Base-by-base conservation (phyloP, 2,113 vertebrate species). In the Myotis brandtii region DNA sequence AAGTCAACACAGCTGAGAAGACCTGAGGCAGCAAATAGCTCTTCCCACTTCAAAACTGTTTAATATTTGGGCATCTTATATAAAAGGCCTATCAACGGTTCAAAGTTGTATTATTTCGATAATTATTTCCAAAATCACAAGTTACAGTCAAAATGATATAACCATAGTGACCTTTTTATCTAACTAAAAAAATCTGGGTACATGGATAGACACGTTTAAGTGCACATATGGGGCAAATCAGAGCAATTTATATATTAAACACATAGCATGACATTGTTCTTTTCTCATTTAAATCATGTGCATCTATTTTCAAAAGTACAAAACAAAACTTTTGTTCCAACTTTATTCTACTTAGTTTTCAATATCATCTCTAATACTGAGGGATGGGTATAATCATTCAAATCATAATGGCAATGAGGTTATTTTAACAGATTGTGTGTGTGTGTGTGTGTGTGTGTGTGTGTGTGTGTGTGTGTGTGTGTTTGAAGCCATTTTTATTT, bases 121-220 rank as follows among this genome's bases (percentile, higher is more conserved):
- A 93, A 70, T 50, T 76, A 80, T 91, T 83, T 93, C 50, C 16
- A 84, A 92, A 94, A 73, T 90, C 66, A 72, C 21, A 92, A 75
- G 14, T 95, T 54, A 87, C 0, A 62, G 9, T 30, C 79, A 76
- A 81, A 86, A 80, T 86, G 16, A 11, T 46, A 46, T 72, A 87
- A 54, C 3, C 9, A 25, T 30, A n/a, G n/a, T 34, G 18, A 4
- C 59, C 52, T 70, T 96, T 54, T 80, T 64, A 77, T 59, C 54
- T 69, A 80, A 89, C 30, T 34, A 16, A 86, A 64, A 76, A 40
- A 48, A 48, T 23, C 30, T 72, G 10, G 2, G 9, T 75, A 56
- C 3, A 40, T 40, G 27, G 89, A 89, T n/a, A 14, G 48, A 82
- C 21, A 93, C 32, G 12, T 54, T 66, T 30, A 79, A 91, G 43